Percentiles rank a stretch among this genome's conserved stretches.
These are phyloP conservation scores for Odontothrips loti DNA, from an alignment of 2,888 invertebrate genomes.

Conservation along the genomic window DNA sequence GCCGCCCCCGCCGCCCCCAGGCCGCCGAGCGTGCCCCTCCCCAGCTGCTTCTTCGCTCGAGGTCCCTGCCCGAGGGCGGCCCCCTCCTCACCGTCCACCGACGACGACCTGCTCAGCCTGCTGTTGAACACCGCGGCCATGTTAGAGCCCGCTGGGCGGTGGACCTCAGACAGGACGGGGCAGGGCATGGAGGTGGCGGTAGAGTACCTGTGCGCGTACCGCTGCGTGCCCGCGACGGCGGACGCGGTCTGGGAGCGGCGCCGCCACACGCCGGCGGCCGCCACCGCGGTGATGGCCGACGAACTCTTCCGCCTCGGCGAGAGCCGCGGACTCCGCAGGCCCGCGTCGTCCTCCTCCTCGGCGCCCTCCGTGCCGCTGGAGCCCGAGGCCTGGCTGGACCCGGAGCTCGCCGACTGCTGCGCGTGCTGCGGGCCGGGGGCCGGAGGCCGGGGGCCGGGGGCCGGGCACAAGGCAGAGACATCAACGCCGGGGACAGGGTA, in stretches of 20 bases:
- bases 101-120: not conserved
- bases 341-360: conserved; percentile 7
- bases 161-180: not conserved
- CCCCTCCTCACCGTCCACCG: not conserved
- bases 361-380: conserved; percentile 19
- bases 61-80: not conserved
- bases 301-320: conserved; percentile 7
- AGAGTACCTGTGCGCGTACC: not conserved
- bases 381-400: conserved; percentile 4
- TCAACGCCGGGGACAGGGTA: not conserved
- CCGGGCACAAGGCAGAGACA: not conserved
- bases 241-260: conserved; percentile 18
- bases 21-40: conserved; percentile 6
- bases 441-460: not conserved
- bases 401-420: not conserved
- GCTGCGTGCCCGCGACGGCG: not conserved
- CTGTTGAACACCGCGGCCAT: not conserved
- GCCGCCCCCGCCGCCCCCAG: not conserved
- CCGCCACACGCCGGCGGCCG: conserved; percentile 1
- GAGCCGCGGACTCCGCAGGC: not conserved
- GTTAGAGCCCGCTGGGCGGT: not conserved
- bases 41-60: conserved; percentile 46
- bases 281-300: conserved; percentile 7
- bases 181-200: too few species aligned
- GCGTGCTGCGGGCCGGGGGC: not conserved